Base-by-base conservation (phyloP, 2,888 invertebrate genomes). In the Eudasyphora cyanicolor region DNA sequence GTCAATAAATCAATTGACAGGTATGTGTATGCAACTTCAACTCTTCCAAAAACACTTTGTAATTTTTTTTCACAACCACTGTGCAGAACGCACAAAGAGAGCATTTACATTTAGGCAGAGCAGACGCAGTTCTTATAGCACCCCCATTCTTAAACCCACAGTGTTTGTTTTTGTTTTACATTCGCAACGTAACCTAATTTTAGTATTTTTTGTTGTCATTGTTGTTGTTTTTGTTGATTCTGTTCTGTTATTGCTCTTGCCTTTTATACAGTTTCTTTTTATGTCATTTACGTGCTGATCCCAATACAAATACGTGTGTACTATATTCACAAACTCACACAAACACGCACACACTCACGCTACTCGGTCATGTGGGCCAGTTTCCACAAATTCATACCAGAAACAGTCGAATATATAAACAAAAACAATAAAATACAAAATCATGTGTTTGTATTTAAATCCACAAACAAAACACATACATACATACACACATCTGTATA, bases 121-220 rank as follows among this genome's bases (percentile, higher is more conserved):
- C n/a, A 12, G 38, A 21, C 35, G 24, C 42, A 42, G 21, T 38
- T 38, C n/a, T 21, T 49, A n/a, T 27, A 74, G 69, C 83, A 62
- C 70, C 64, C 76, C 77, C 70, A 62, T 57, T 64, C 32, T 35
- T 60, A 62, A 49, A 19, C 21, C 60, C 10, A 42, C 10, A 76
- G 35, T 60, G 8, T 73, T 69, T 73, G 57, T 42, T 54, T 38
- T 29, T 57, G 35, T 60, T 73, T 73, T 17, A 17, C 57, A 73
- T 73, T 73, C 21, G n/a, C 73, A 60, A 60, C 42, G 60, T 73
- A 73, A 73, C 73, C 60, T 42, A 73, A 73, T 73, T 71, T 71
- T n/a, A n/a, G 6, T 29, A 29, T 21, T 45, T n/a, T 19, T 64
- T 67, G 45, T 42, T 67, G 24, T 45, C 27, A 24, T 19, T 67